These are phyloP conservation scores for Psix sp. DNA, from an alignment of 1,140 invertebrate genomes.

Conservation along the genomic window DNA sequence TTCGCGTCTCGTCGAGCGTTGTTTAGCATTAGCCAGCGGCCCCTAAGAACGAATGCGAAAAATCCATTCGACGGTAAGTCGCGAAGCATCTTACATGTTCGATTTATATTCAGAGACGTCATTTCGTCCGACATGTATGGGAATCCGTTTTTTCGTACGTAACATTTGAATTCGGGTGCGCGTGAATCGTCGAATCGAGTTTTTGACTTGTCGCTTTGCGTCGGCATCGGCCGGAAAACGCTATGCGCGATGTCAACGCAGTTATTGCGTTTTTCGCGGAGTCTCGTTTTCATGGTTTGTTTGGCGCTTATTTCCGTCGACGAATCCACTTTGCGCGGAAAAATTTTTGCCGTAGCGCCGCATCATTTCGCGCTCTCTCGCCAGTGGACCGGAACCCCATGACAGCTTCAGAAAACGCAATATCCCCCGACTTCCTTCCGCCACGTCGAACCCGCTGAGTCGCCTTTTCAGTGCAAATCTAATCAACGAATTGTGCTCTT, in stretches of 20 bases:
- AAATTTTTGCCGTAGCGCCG: conserved; percentile 30
- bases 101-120: conserved; percentile 55
- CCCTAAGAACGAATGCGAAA: conserved; percentile 14
- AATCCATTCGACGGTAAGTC: conserved; percentile 33
- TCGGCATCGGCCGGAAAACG: conserved; percentile 56
- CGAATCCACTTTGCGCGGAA: conserved; percentile 42
- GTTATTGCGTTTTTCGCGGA: conserved; percentile 69
- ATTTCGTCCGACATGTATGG: conserved; percentile 34
- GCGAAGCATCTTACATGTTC: conserved; percentile 15
- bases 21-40: conserved; percentile 13
- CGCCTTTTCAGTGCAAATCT: conserved; percentile 61
- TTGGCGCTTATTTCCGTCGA: conserved; percentile 65
- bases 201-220: conserved; percentile 57
- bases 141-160: conserved; percentile 29
- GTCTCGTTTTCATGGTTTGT: conserved; percentile 73
- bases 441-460: conserved; percentile 63
- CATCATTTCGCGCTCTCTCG: conserved; percentile 32
- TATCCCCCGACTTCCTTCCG: conserved; percentile 58
- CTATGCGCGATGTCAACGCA: conserved; percentile 61
- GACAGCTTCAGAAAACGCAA: conserved; percentile 55
- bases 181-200: conserved; percentile 34
- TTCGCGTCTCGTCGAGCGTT: conserved; percentile 19
- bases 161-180: conserved; percentile 34
- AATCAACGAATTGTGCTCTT: conserved; percentile 59
- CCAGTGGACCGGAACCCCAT: conserved; percentile 49